Evolutionary conservation across 2,888 invertebrate genomes (phyloP).

Genomic region (Stegophylla sp.): DNA sequence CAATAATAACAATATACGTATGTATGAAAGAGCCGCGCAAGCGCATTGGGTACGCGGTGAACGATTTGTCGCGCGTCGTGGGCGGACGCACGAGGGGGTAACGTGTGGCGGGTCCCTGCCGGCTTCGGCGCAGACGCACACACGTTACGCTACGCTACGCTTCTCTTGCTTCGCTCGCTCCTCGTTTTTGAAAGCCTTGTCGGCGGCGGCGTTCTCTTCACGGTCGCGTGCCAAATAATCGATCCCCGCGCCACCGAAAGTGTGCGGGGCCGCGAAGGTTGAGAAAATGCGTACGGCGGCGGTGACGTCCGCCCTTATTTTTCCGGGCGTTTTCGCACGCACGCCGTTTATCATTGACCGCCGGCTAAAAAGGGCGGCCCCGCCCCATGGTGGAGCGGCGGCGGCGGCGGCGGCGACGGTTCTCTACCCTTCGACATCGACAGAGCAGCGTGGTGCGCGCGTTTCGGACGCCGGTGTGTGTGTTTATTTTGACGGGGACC

Average conservation of each 20-base stretch:
- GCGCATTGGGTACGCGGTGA: background rate
- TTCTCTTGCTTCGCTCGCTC: background rate
- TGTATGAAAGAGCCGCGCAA: constrained; percentile 18
- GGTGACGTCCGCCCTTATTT: constrained; percentile 41
- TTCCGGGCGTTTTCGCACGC: constrained; percentile 56
- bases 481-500: constrained; percentile 49
- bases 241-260: constrained; percentile 21
- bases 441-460: background rate
- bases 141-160: background rate
- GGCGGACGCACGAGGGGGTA: constrained; percentile 7
- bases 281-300: constrained; percentile 19
- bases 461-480: background rate
- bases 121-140: constrained; percentile 9
- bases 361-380: constrained; percentile 22
- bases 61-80: background rate
- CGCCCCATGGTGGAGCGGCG: no score
- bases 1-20: constrained; percentile 22
- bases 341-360: constrained; percentile 52
- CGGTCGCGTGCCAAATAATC: constrained; percentile 57
- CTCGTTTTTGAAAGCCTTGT: background rate
- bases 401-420: no score
- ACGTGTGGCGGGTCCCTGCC: constrained; percentile 6
- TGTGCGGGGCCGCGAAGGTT: background rate
- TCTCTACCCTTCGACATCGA: background rate
- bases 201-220: constrained; percentile 29